Evolutionary conservation across 1,140 invertebrate species (phyloP).

Genomic region (Heterodera carotae): DNA sequence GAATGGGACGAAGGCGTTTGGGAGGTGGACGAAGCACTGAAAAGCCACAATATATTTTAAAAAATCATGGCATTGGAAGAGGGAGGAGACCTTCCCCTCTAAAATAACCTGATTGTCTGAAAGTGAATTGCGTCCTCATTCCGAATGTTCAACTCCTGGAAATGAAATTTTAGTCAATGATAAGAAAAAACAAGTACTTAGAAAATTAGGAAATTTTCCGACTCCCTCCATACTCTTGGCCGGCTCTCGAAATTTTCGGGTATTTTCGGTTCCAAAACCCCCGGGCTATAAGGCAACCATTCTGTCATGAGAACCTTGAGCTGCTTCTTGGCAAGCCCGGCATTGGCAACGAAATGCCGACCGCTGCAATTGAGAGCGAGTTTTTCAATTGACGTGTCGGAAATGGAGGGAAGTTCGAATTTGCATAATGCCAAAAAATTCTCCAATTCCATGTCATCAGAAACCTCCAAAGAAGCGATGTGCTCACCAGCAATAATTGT

Average conservation of each 20-base stretch:
- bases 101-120: background rate
- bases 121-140: constrained; percentile 25
- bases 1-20: background rate
- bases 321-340: constrained; percentile 1
- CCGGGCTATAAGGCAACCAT: no score
- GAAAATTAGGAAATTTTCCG: no score
- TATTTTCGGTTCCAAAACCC: no score
- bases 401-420: constrained; percentile 33
- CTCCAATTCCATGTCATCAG: constrained; percentile 37
- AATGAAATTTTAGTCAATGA: no score
- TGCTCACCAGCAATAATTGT: constrained; percentile 34
- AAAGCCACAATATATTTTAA: background rate
- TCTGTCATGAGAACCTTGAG: background rate
- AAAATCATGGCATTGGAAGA: no score
- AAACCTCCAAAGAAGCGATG: constrained; percentile 32
- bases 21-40: background rate
- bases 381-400: constrained; percentile 18
- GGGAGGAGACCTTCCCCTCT: no score
- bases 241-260: no score
- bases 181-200: no score
- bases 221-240: background rate
- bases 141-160: constrained; percentile 22
- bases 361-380: constrained; percentile 14
- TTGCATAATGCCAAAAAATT: constrained; percentile 34
- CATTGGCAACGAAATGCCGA: constrained; percentile 5